phyloP scores from a whole-genome alignment of 2,113 vertebrate genomes.

The Zapornia atra region DNA sequence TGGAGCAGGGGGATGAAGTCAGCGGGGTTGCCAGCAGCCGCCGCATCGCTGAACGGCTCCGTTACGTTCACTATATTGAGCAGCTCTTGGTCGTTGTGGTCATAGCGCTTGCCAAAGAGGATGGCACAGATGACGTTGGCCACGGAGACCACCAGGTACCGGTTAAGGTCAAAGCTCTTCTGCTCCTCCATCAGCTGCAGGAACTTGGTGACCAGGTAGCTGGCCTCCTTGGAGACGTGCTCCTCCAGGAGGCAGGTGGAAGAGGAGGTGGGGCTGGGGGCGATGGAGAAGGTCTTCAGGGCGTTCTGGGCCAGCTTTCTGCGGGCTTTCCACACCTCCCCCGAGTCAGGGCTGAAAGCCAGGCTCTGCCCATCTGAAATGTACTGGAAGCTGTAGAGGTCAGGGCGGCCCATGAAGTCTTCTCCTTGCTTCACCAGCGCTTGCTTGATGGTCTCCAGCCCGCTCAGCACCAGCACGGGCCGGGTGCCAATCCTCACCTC shows the following conservation, averaged over 20 bases:
- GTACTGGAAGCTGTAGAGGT: constrained; percentile 77
- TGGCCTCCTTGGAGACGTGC: constrained; percentile 81
- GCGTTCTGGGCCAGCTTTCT: constrained; percentile 80
- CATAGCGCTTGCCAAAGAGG: constrained; percentile 84
- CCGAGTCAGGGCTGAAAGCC: constrained; percentile 78
- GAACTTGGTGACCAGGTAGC: constrained; percentile 77
- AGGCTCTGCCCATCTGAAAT: constrained; percentile 74
- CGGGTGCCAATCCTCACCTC: constrained; percentile 86
- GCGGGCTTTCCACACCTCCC: constrained; percentile 75
- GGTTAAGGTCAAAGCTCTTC: constrained; percentile 80
- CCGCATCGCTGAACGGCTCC: constrained; percentile 71
- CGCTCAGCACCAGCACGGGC: constrained; percentile 87
- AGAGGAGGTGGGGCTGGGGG: constrained; percentile 42
- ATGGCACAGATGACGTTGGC: constrained; percentile 88
- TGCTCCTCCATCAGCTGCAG: constrained; percentile 63
- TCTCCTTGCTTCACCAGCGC: constrained; percentile 89
- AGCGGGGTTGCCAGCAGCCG: constrained; percentile 75
- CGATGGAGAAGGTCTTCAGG: constrained; percentile 78
- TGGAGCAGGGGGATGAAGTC: constrained; percentile 89
- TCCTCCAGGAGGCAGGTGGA: constrained; percentile 79
- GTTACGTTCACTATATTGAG: constrained; percentile 73
- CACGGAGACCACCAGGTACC: constrained; percentile 82
- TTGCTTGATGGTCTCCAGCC: constrained; percentile 81
- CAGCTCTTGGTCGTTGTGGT: constrained; percentile 81
- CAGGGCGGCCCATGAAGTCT: constrained; percentile 86